Evolutionary conservation across 2,888 invertebrate genomes (phyloP).

Genomic region (Eurytoma californica): DNA sequence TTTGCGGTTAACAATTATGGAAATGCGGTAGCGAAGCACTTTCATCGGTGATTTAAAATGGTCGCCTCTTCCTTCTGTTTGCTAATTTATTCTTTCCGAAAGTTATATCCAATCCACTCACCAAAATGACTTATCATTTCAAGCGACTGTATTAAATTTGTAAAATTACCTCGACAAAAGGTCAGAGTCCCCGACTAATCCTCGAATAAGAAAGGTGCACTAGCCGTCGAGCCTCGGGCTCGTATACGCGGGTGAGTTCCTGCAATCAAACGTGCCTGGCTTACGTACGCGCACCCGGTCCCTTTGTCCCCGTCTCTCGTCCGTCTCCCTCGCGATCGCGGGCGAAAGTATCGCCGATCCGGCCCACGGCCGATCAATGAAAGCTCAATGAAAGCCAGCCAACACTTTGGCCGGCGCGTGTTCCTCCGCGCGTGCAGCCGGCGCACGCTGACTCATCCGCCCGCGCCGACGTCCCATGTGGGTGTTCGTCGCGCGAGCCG

Average conservation of each 20-base stretch:
- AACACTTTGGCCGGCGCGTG: conserved; percentile 60
- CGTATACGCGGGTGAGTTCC: background rate
- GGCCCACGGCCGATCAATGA: conserved; percentile 61
- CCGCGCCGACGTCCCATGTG: conserved; percentile 58
- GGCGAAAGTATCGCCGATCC: conserved; percentile 58
- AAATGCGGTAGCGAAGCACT: too few relatives aligned
- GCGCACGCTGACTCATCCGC: conserved; percentile 43
- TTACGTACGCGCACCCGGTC: conserved; percentile 16
- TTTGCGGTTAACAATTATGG: too few relatives aligned
- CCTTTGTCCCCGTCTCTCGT: conserved; percentile 16
- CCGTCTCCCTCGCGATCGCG: conserved; percentile 5
- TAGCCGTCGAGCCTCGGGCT: too few relatives aligned
- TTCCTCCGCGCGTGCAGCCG: conserved; percentile 6
- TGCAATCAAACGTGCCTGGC: conserved; percentile 31
- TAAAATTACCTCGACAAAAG: too few relatives aligned
- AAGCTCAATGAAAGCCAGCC: conserved; percentile 64
- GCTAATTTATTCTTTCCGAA: too few relatives aligned
- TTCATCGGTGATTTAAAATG: too few relatives aligned
- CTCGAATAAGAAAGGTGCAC: too few relatives aligned
- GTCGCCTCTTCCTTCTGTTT: too few relatives aligned
- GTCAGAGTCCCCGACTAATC: too few relatives aligned
- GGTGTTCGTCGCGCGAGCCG: conserved; percentile 23
- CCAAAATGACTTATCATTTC: too few relatives aligned
- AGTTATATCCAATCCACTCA: too few relatives aligned
- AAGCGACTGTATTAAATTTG: too few relatives aligned